Percentiles rank a stretch among this genome's conserved stretches.
Evolutionary conservation across 2,888 invertebrate species (phyloP).

Genomic region (Arenicola marina): DNA sequence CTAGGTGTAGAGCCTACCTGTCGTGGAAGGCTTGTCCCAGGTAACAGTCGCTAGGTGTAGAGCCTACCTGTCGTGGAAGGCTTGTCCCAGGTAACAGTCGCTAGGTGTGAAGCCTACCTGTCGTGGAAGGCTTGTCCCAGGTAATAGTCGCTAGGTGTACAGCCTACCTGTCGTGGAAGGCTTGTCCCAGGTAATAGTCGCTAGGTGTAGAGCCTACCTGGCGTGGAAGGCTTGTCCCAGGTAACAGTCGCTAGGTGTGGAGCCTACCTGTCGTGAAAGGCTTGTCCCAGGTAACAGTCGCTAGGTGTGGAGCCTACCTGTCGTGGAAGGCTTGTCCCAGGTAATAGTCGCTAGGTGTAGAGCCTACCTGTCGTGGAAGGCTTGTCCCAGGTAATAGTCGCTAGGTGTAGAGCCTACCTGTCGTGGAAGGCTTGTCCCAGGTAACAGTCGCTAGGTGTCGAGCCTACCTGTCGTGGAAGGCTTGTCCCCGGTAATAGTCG

Average conservation of each 20-base stretch:
- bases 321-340: neutral
- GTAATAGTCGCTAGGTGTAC: neutral
- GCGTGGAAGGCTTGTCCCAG: neutral
- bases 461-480: neutral
- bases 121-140: neutral
- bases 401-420: neutral
- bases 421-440: neutral
- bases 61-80: constrained; percentile 60
- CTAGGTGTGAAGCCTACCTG: neutral
- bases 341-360: neutral
- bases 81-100: neutral
- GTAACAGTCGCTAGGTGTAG: constrained; percentile 98
- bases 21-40: constrained; percentile 72
- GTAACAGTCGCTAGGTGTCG: neutral
- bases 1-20: neutral
- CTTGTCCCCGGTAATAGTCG: neutral
- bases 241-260: neutral
- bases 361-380: neutral
- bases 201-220: neutral
- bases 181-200: neutral
- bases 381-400: neutral
- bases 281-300: neutral
- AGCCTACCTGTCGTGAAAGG: neutral
- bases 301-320: neutral
- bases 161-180: neutral